Evolutionary conservation across 2,888 invertebrate species (phyloP), one percentile per base, ranked within the genome.

Genomic region (Habrosyne pyritoides): DNA sequence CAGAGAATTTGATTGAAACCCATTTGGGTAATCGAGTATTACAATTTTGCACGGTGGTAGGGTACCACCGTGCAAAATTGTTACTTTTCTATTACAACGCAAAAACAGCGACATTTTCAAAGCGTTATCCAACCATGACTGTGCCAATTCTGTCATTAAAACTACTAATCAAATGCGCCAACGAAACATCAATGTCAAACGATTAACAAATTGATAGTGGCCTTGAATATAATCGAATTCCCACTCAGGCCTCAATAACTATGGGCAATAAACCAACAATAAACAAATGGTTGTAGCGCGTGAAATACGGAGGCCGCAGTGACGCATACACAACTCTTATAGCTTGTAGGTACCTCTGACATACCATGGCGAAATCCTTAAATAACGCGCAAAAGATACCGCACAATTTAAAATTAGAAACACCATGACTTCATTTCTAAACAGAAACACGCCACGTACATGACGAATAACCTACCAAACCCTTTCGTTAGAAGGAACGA

Each of bases 221-320:
- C 42, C 42, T 42, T 42, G 42, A 18, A 42, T 18, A 42, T 33
- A 33, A 33, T 42, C 42, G 42, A 8, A 42, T 42, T 42, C 42
- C 42, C 42, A 42, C 14, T 6, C 2, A 42, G 18, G 42, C 42
- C 42, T 18, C 18, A 8, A 33, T 33, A 42, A 18, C 18, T 42
- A 42, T 42, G 42, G 42, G 42, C 42, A 42, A 42, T 42, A 18
- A 36, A 36, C 36, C 30, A 12, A 30, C 30, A 5, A 14, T 36
- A 36, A 18, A 63, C 60, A n/a, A 42, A 50, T 36, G 42, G 51
- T 50, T 57, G 54, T 53, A 57, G 55, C 51, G 47, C 12, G 53
- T 53, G 59, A 52, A 59, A 55, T 64, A 49, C 57, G 53, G 67
- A 64, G 66, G 66, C 66, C 67, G 61, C 53, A 24, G 46, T 68